Base-by-base conservation (phyloP, 2,113 vertebrate genomes). In the Chionomys nivalis region DNA sequence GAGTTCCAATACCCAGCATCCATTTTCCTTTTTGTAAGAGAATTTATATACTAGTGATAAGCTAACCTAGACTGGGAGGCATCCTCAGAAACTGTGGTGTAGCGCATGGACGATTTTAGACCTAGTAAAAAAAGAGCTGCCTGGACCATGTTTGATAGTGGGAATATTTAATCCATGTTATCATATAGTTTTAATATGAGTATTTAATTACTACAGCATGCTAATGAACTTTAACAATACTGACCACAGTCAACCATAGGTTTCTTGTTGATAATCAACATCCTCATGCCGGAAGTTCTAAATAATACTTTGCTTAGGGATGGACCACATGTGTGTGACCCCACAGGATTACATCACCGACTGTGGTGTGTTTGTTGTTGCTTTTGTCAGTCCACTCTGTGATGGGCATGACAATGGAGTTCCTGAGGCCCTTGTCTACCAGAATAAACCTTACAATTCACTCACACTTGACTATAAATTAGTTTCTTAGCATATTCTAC, bases 251-350 rank as follows among this genome's bases (percentile, higher is more conserved):
- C 23, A 33, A 79, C 58, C 36, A 58, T 10, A 4, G 24, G n/a
- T 33, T 91, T 89, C 42, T 44, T 92, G 52, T 79, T 68, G 75
- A 83, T 91, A 89, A 90, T 89, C 87, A 19, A 72, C 39, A 52
- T 7, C 81, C 52, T 44, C 70, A 39, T 17, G 87, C 24, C 58
- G 65, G 78, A 87, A 79, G 58, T 31, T 55, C 13, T 39, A 31
- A 26, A 52, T 87, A 49, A 33, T 49, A 10, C 11, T 39, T 31
- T 65, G 81, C 39, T 65, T 36, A 86, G 12, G 6, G 26, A 68
- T 28, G 23, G 36, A 21, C 1, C 16, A 21, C 21, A 33, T 7
- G 58, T 3, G 2, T 33, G 82, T 66, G 36, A 14, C 19, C 23
- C 31, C 21, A 31, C 4, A 33, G 21, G 31, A 61, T 36, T 28